Conservation (phyloP, 2,113 vertebrate species). For the Eretmochelys imbricata region DNA sequence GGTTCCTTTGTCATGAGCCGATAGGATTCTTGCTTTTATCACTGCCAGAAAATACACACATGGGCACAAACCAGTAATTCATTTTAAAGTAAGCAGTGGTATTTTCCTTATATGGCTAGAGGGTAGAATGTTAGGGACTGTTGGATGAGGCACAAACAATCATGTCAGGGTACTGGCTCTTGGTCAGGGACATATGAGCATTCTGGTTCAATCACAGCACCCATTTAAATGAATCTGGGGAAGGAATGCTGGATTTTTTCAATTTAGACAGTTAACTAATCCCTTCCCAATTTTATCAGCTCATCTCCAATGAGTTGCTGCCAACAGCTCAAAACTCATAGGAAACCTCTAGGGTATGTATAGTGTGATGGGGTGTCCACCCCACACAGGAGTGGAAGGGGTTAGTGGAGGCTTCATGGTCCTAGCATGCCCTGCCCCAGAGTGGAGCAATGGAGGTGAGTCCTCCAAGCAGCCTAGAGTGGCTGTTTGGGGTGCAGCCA, state of each 20-base stretch:
- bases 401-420: too few species aligned
- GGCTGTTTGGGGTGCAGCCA: too few species aligned
- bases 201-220: background rate
- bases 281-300: background rate
- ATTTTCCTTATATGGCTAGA: background rate
- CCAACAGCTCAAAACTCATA: background rate
- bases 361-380: background rate
- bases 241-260: background rate
- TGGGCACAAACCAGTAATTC: background rate
- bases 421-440: too few species aligned
- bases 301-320: background rate
- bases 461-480: too few species aligned
- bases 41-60: constrained; percentile 71
- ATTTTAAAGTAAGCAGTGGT: background rate
- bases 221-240: background rate
- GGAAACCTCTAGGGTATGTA: background rate
- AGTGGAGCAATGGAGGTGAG: too few species aligned
- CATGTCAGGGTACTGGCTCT: background rate
- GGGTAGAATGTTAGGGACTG: background rate
- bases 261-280: background rate
- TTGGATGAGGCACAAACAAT: background rate
- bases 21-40: constrained; percentile 89
- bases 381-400: too few species aligned
- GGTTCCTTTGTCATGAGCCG: constrained; percentile 92
- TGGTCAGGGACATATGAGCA: background rate